Conservation (phyloP, 2,113 vertebrate genomes). For the Melanotaenia duboulayi region DNA sequence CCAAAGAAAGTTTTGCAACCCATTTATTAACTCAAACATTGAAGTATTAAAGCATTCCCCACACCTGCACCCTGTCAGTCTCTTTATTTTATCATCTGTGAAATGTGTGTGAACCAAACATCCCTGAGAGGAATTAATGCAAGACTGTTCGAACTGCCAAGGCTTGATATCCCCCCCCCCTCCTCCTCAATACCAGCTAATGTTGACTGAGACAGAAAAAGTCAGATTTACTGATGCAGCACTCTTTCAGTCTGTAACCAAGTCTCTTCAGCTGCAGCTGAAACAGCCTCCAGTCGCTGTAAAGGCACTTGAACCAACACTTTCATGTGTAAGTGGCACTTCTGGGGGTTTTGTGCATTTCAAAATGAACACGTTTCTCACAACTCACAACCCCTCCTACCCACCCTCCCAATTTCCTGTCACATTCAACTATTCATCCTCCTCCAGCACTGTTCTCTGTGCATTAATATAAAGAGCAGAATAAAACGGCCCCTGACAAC, state of each 20-base stretch:
- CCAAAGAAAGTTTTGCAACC: not conserved
- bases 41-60: slow-evolving; percentile 26
- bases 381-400: not conserved
- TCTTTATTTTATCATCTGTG: slow-evolving; percentile 11
- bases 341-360: slow-evolving; percentile 29
- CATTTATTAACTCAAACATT: slow-evolving; percentile 4
- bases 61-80: slow-evolving; percentile 6
- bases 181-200: not conserved
- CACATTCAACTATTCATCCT: slow-evolving; percentile 1
- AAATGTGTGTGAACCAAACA: not conserved
- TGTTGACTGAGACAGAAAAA: not conserved
- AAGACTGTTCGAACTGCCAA: not conserved
- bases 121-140: not conserved
- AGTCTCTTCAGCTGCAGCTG: slow-evolving; percentile 5
- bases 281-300: not conserved
- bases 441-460: slow-evolving; percentile 1
- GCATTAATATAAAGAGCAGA: slow-evolving; percentile 4
- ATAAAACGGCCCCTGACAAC: not conserved
- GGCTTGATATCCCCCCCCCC: not conserved
- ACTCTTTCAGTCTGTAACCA: not conserved
- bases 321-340: slow-evolving; percentile 16
- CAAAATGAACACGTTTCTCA: slow-evolving; percentile 18
- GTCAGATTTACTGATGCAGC: not conserved
- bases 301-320: slow-evolving; percentile 10
- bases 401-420: not conserved